Evolutionary conservation across 2,797 vertebrate genomes (phyloP), one percentile per base, ranked within the genome.

Genomic region (Chaunax sp.): DNA sequence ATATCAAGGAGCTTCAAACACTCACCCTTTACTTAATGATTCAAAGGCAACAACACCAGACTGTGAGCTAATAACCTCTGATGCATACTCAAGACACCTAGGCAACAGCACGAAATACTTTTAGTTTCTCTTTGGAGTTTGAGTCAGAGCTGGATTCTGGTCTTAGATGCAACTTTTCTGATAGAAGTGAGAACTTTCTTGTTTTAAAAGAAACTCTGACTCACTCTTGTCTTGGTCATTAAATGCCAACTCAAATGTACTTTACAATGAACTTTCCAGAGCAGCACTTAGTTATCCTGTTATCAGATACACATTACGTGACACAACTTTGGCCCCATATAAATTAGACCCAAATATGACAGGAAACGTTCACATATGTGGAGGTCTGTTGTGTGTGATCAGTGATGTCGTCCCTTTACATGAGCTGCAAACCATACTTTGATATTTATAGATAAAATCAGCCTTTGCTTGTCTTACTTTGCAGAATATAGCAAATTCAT

Each of bases 1-100:
- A 92, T 89, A 90, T 92, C 90, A 87, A 92, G 88, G 85, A 90
- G 86, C 90, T 92, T 92, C 91, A 93, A 92, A 93, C 89, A 86
- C 83, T 80, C 90, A 72, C 75, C 74, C 88, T 79, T 92, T 89
- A 90, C 86, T 91, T 91, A 91, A 93, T 88, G 87, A 93, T 94
- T 92, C 89, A 91, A 87, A 91, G 88, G 87, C 85, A 91, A 88
- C 81, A 89, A 81, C 78, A 83, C 80, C 69, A 87, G 85, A 88
- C 89, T 87, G 78, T 57, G 28, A 75, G 83, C 83, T 91, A 90
- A 93, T 90, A 90, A 91, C 88, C 78, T 87, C 80, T 55, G 83
- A 87, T 85, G 82, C 83, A 83, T 72, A 76, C 70, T 82, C 83
- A 80, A 77, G 73, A 73, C 65, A 86, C 81, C 76, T 82, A 63